Conservation (phyloP, 2,797 vertebrate species). For the Netta rufina region DNA sequence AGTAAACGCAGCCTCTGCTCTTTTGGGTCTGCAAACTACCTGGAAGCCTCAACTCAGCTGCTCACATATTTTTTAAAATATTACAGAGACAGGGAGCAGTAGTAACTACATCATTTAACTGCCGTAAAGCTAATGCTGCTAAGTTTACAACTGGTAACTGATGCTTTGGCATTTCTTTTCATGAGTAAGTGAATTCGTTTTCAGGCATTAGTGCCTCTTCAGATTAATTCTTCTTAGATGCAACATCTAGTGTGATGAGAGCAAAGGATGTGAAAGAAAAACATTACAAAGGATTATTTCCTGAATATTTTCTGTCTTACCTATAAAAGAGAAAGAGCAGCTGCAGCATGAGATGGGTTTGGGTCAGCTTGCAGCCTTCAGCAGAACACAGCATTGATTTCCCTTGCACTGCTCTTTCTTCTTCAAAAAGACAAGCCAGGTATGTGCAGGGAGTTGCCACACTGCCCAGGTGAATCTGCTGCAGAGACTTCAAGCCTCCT, state of each 20-base stretch:
- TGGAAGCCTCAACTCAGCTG: background rate
- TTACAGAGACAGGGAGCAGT: background rate
- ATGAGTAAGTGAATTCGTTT: background rate
- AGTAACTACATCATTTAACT: background rate
- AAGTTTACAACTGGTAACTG: background rate
- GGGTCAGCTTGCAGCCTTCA: background rate
- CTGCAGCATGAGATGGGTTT: accelerated
- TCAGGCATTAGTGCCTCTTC: background rate
- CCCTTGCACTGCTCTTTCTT: background rate
- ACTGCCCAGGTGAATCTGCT: background rate
- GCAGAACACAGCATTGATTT: background rate
- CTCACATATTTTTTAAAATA: background rate
- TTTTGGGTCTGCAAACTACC: background rate
- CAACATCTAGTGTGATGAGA: background rate
- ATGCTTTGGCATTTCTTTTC: background rate
- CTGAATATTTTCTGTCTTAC: background rate
- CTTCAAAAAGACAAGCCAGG: background rate
- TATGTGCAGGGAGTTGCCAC: no score
- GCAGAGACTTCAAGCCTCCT: background rate
- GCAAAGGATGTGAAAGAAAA: background rate
- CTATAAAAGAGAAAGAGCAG: background rate
- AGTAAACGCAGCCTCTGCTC: background rate
- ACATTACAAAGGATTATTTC: background rate
- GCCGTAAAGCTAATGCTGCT: background rate
- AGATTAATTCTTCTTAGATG: accelerated